These are phyloP conservation scores for Oligia fasciuncula DNA, from an alignment of 2,888 invertebrate genomes.

Conservation along the genomic window DNA sequence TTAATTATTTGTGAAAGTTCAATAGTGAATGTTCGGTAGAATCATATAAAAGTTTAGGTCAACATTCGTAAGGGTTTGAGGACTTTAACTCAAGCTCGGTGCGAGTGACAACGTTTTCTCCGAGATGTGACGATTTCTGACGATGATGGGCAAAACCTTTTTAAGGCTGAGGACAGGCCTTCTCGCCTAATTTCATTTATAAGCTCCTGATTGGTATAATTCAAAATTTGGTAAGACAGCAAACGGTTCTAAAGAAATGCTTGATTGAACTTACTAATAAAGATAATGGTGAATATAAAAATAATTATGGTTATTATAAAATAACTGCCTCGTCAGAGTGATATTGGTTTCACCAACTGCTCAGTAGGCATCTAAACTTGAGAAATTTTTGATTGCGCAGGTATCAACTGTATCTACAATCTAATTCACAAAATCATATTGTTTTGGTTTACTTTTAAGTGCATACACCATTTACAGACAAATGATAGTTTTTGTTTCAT, in stretches of 20 bases:
- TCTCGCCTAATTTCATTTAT: not conserved
- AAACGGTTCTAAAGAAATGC: not conserved
- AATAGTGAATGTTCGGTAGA: not conserved
- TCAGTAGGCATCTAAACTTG: conserved; percentile 29
- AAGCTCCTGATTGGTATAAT: not conserved
- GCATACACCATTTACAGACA: conserved; percentile 44
- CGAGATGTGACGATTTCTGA: not conserved
- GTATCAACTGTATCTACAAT: conserved; percentile 45
- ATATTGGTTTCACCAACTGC: conserved; percentile 23
- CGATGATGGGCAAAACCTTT: not conserved
- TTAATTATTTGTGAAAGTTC: not conserved
- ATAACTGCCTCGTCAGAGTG: conserved; percentile 53
- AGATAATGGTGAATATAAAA: conserved; percentile 6
- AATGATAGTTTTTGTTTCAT: conserved; percentile 70
- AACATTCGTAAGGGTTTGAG: not conserved
- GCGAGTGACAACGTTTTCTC: conserved; percentile 5
- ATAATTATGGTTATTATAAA: conserved; percentile 30
- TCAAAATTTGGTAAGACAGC: not conserved
- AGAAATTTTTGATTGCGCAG: conserved; percentile 48
- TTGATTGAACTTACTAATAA: not conserved
- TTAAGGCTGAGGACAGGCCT: not conserved
- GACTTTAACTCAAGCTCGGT: not conserved
- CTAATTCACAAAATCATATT: conserved; percentile 31
- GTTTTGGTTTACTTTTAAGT: conserved; percentile 64
- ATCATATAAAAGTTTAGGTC: not conserved